Conservation (phyloP, 64 coral and sea anemone species). For the Pachyseris speciosa region DNA sequence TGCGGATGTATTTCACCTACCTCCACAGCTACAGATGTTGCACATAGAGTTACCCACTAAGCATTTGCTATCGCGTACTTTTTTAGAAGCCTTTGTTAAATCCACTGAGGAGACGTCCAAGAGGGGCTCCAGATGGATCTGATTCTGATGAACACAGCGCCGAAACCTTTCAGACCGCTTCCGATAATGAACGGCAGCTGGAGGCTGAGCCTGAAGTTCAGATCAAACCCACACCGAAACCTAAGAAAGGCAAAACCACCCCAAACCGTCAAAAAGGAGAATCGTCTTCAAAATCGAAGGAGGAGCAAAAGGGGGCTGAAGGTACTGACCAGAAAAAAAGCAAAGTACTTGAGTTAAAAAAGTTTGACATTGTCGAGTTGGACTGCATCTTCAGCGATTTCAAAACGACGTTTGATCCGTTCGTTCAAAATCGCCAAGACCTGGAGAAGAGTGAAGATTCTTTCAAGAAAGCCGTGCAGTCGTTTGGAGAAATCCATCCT, state of each 20-base stretch:
- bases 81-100: not conserved
- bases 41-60: too few species aligned
- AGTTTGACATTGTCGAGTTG: slow-evolving; percentile 81
- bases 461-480: slow-evolving; percentile 84
- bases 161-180: not conserved
- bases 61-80: not conserved
- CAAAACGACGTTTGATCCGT: slow-evolving; percentile 71
- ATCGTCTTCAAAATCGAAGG: not conserved
- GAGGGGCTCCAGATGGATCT: not conserved
- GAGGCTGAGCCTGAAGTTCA: not conserved
- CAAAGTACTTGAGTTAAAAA: slow-evolving; percentile 46
- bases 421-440: slow-evolving; percentile 82
- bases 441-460: slow-evolving; percentile 73
- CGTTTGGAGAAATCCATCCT: slow-evolving; percentile 60
- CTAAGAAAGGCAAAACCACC: not conserved
- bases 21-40: too few species aligned
- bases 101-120: not conserved
- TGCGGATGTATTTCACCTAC: too few species aligned
- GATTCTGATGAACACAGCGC: not conserved
- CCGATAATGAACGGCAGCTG: not conserved
- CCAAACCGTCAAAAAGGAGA: not conserved
- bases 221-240: not conserved
- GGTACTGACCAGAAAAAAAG: not conserved
- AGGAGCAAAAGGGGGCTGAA: not conserved
- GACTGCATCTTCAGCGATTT: slow-evolving; percentile 79